Conservation (phyloP, 2,797 vertebrate species). For the Cetoscarus ocellatus region DNA sequence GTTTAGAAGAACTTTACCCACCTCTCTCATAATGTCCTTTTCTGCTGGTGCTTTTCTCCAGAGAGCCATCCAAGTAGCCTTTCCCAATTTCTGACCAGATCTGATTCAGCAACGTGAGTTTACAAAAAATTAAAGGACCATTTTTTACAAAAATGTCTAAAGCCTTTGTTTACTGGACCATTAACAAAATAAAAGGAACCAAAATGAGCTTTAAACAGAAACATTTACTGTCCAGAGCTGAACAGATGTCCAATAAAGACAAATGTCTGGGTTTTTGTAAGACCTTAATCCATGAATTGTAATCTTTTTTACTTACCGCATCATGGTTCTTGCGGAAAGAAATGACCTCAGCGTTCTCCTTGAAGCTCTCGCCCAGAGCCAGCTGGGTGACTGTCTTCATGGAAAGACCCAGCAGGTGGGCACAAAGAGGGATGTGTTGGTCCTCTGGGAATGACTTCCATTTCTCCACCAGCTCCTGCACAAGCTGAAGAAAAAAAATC, state of each 20-base stretch:
- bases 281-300: background rate
- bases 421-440: constrained; percentile 94
- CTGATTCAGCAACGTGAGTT: constrained; percentile 68
- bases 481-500: constrained; percentile 81
- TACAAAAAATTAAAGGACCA: background rate
- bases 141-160: background rate
- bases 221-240: background rate
- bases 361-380: constrained; percentile 91
- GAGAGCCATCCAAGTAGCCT: constrained; percentile 94
- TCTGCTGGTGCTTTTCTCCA: constrained; percentile 92
- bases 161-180: background rate
- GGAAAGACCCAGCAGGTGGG: constrained; percentile 93
- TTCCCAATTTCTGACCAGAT: constrained; percentile 98
- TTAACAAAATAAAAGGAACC: background rate
- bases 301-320: constrained; percentile 82
- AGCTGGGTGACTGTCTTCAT: constrained; percentile 94
- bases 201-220: background rate
- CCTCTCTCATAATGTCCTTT: constrained; percentile 92
- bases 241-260: background rate
- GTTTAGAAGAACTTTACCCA: constrained; percentile 62
- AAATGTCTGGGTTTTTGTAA: too few relatives aligned
- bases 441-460: constrained; percentile 91
- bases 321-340: constrained; percentile 94
- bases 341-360: constrained; percentile 89
- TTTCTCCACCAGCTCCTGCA: constrained; percentile 92